Percentiles rank a stretch among this genome's conserved stretches.
phyloP scores from a whole-genome alignment of 2,113 vertebrate genomes.

The Cochlearius cochlearius region DNA sequence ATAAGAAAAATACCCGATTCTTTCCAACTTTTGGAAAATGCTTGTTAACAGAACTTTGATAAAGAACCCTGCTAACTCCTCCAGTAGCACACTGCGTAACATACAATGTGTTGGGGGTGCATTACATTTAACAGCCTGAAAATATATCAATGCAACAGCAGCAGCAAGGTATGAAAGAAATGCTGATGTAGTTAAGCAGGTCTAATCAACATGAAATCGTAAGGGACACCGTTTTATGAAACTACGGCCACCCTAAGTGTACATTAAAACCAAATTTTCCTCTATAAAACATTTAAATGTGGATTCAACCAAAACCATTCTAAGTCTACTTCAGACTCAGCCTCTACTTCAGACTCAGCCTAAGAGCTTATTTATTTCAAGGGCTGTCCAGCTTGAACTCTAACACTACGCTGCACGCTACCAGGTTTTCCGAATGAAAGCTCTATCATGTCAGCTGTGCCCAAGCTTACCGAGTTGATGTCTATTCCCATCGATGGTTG shows the following conservation, averaged over 20 bases:
- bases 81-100: fast-evolving
- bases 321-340: neutral
- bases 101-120: fast-evolving
- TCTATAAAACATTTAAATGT: neutral
- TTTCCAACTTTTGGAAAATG: neutral
- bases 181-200: fast-evolving
- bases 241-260: neutral
- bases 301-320: neutral
- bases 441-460: neutral
- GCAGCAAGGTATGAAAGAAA: neutral
- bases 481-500: slow-evolving; percentile 87
- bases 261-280: neutral
- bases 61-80: neutral
- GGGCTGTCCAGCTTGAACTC: fast-evolving
- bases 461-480: slow-evolving; percentile 85
- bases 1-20: neutral
- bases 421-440: fast-evolving
- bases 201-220: fast-evolving
- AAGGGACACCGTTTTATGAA: neutral
- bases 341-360: neutral
- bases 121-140: neutral
- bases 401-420: fast-evolving
- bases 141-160: fast-evolving
- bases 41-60: too few species aligned
- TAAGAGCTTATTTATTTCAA: fast-evolving